Evolutionary conservation across 2,888 invertebrate species (phyloP).

Genomic region (Rhogogaster chlorosoma): DNA sequence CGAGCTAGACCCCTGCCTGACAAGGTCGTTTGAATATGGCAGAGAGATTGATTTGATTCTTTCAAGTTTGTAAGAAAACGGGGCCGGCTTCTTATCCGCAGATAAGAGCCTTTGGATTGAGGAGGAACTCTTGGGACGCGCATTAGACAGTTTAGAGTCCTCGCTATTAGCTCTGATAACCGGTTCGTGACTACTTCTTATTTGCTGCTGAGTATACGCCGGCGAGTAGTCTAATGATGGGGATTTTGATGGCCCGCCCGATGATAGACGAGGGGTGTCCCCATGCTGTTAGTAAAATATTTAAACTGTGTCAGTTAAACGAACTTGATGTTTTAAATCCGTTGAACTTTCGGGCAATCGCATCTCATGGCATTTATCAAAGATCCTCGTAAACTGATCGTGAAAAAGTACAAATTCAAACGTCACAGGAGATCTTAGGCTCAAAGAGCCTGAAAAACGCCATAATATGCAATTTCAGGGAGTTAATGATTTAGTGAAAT

Average conservation of each 20-base stretch:
- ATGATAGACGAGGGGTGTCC: conserved; percentile 71
- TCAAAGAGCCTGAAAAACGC: conserved; percentile 62
- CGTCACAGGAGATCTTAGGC: conserved; percentile 42
- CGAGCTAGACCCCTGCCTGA: conserved; percentile 60
- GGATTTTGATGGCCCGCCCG: conserved; percentile 66
- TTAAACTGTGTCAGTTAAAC: conserved; percentile 60
- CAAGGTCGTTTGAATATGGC: conserved; percentile 65
- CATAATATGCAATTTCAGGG: conserved; percentile 70
- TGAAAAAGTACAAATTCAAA: conserved; percentile 19
- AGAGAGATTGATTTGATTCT: conserved; percentile 70
- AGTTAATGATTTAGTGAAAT: conserved; percentile 64
- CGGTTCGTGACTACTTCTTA: conserved; percentile 64
- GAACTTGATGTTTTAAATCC: conserved; percentile 26
- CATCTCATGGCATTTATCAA: conserved; percentile 60
- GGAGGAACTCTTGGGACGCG: conserved; percentile 61
- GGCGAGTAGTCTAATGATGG: conserved; percentile 68
- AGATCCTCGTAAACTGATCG: too few relatives aligned
- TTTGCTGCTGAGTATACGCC: conserved; percentile 65
- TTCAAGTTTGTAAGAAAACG: conserved; percentile 69
- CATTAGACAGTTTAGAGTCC: conserved; percentile 63
- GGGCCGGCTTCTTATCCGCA: conserved; percentile 60
- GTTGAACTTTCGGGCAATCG: conserved; percentile 57
- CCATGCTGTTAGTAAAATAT: conserved; percentile 84
- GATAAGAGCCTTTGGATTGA: conserved; percentile 65
- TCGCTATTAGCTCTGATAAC: conserved; percentile 62